phyloP scores from a whole-genome alignment of 2,888 invertebrate genomes.

The Conistra vaccinii region DNA sequence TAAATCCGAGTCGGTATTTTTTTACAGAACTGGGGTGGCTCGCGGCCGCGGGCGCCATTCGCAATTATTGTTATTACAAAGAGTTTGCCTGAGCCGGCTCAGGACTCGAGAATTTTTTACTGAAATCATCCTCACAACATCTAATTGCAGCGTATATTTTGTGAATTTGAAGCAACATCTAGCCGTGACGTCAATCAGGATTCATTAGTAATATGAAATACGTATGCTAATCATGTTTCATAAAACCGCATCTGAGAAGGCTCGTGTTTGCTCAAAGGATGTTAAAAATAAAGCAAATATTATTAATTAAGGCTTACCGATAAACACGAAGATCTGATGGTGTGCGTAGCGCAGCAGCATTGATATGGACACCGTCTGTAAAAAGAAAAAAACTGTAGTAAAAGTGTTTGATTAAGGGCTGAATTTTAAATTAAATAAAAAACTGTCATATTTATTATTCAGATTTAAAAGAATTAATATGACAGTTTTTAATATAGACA shows the following conservation, averaged over 20 bases:
- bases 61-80: constrained; percentile 91
- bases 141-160: constrained; percentile 74
- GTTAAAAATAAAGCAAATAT: constrained; percentile 39
- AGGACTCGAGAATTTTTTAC: constrained; percentile 81
- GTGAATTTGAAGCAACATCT: constrained; percentile 5
- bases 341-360: constrained; percentile 99
- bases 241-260: constrained; percentile 13
- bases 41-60: constrained; percentile 83
- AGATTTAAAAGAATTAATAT: no score
- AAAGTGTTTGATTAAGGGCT: constrained; percentile 10
- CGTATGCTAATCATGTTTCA: constrained; percentile 1
- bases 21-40: constrained; percentile 74
- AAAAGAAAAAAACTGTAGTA: constrained; percentile 74
- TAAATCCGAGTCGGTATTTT: constrained; percentile 84
- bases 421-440: no score
- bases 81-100: constrained; percentile 88
- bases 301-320: constrained; percentile 93
- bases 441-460: no score
- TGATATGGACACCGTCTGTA: constrained; percentile 99
- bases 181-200: constrained; percentile 1
- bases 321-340: constrained; percentile 99
- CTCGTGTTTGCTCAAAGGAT: constrained; percentile 39
- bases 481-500: no score
- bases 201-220: constrained; percentile 10
- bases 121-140: constrained; percentile 80